Conservation (phyloP, 64 coral and sea anemone species). For the Exaiptasia diaphana region DNA sequence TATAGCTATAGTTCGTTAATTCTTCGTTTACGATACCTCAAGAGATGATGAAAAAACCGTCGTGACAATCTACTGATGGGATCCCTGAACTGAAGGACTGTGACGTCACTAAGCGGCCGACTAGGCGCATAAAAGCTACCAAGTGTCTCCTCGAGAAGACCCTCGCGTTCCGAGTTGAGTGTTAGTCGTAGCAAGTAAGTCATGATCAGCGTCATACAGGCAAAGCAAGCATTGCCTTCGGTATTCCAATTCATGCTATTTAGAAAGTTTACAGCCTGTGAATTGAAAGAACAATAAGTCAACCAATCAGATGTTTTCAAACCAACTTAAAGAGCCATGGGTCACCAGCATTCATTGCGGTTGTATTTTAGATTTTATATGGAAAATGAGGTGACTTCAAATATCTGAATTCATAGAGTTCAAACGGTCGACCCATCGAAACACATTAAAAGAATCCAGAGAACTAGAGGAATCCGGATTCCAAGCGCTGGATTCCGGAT, state of each 20-base stretch:
- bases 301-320: neutral
- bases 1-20: neutral
- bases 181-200: conserved; percentile 78
- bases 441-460: too few species aligned
- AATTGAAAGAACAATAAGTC: neutral
- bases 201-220: conserved; percentile 85
- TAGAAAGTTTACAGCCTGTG: conserved; percentile 92
- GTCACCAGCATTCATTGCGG: neutral
- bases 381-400: too few species aligned
- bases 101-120: conserved; percentile 81
- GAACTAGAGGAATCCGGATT: too few species aligned
- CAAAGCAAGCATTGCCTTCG: conserved; percentile 83
- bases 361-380: too few species aligned
- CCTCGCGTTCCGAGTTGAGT: conserved; percentile 80
- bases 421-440: too few species aligned
- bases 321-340: neutral
- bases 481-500: too few species aligned
- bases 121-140: conserved; percentile 95
- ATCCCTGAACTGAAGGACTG: conserved; percentile 86
- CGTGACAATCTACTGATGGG: conserved; percentile 83
- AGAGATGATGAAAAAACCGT: conserved; percentile 91
- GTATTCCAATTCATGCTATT: conserved; percentile 99
- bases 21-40: conserved; percentile 62
- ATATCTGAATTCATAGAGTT: too few species aligned
- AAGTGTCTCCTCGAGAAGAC: conserved; percentile 89